Base-by-base conservation (phyloP, 2,888 invertebrate species). In the Eilema depressum region DNA sequence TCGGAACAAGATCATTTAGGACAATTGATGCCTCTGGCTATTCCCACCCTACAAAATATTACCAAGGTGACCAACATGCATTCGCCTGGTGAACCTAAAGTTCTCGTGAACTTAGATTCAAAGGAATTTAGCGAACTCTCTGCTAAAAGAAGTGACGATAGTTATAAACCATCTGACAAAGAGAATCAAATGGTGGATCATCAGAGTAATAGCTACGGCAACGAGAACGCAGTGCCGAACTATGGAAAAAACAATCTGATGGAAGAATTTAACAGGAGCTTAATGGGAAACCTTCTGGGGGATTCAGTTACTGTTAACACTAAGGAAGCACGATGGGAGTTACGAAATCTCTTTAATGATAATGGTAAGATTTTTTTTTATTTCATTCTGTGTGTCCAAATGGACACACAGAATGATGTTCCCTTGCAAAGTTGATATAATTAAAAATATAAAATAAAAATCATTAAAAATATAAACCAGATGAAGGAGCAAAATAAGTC, bases 271-370 rank as follows among this genome's bases (percentile, higher is more conserved):
- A 93, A 95, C 79, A 91, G 92, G 80, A 95, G 95, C 83, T 84
- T 95, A 63, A 92, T 95, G 93, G 90, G 92, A 23, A 96, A 96
- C 79, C 84, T 96, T 1, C 91, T 96, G 20, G 95, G 96, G 12
- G 96, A 96, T 84, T 96, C 96, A 70, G 94, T 96, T 25, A 97
- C 97, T 8, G 96, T 97, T 0, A 96, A 97, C 83, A 97, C 97
- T 0, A 97, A 96, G 82, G 97, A 97, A 84, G 97, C 97, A 0
- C 92, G 97, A 86, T 96, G 96, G 89, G 96, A 96, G 67, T 95
- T 97, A 26, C 95, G 96, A 75, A 96, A 96, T 76, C 89, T 96
- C 75, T 97, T 96, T 90, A 96, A 96, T 85, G 95, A 93, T 75
- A 93, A 94, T 88, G 95, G 95, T 93, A 88, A 85, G 73, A 33